Evolutionary conservation across 2,888 invertebrate species (phyloP), one percentile per base, ranked within the genome.

Genomic region (Caenorhabditis becei): DNA sequence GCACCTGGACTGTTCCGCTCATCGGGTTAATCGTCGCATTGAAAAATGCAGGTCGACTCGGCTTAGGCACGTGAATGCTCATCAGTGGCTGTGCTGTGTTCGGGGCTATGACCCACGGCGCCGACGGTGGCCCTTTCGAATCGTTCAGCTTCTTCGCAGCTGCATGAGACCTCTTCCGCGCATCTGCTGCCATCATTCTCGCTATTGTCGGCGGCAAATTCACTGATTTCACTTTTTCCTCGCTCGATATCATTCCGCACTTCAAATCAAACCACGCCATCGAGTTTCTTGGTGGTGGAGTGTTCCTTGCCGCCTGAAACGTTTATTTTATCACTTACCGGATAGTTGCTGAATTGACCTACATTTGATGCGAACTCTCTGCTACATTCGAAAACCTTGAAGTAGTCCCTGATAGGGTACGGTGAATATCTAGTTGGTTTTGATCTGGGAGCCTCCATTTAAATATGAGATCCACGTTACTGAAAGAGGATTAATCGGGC

Each of bases 191-290:
- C 16, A 74, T 47, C 65, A 53, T 66, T 23, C 44, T 54, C n/a
- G 37, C 59, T 1, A 59, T 28, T 10, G n/a, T 20, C 3, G 26
- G 10, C 28, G 74, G 74, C 0, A 74, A 14, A 2, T 20, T 8
- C 1, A 24, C 16, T 8, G 35, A 37, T 23, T 56, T 18, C 28
- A 74, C 16, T n/a, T 26, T 59, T 16, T 74, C 74, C n/a, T 18
- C 23, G 20, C 59, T 59, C 8, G 66, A 26, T 0, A 74, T 59
- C 37, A 14, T n/a, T 44, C 74, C 74, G 3, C 24, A 58, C 18
- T 59, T 49, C 51, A 49, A 28, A 41, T 74, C 74, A 0, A 1
- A 8, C 59, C 51, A 59, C 1, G 74, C 74, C 74, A 74, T 74
- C 66, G 74, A 74, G 23, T 59, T 54, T 20, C n/a, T 23, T 44